These are phyloP conservation scores for Lapara coniferarum DNA, from an alignment of 2,888 invertebrate species.

Conservation along the genomic window DNA sequence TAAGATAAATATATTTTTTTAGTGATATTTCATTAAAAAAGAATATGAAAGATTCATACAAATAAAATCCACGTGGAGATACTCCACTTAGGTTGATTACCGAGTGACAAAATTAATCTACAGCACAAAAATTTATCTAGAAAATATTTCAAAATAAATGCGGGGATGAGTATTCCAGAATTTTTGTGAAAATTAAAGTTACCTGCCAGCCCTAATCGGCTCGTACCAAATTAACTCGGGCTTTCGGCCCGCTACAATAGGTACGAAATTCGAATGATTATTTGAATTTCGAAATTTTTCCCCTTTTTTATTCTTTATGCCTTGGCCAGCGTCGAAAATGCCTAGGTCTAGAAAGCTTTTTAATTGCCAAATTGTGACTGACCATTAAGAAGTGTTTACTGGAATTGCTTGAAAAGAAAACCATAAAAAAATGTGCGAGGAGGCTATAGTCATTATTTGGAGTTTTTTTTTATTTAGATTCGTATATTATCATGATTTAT, in stretches of 20 bases:
- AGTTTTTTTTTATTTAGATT: no score
- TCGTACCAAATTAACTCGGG: slow-evolving; percentile 21
- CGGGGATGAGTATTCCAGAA: no score
- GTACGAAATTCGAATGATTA: slow-evolving; percentile 25
- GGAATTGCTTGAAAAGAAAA: background rate
- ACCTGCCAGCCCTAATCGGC: slow-evolving; percentile 11
- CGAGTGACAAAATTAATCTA: no score
- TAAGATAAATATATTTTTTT: no score
- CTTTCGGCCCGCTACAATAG: slow-evolving; percentile 21
- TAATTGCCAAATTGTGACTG: slow-evolving; percentile 15
- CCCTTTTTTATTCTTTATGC: background rate
- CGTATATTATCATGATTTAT: no score
- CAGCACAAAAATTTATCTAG: no score
- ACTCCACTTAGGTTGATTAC: no score
- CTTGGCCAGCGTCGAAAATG: slow-evolving; percentile 8
- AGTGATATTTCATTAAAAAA: no score
- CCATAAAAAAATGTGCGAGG: background rate
- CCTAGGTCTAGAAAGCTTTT: slow-evolving; percentile 19
- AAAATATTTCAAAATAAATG: no score
- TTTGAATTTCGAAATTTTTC: slow-evolving; percentile 24
- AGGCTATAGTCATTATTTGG: background rate
- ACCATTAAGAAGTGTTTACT: background rate
- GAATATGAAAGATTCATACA: no score
- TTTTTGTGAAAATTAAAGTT: background rate
- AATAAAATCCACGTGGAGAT: no score